These are phyloP conservation scores for Crambe crambe DNA, from an alignment of 37 sponge, comb jelly and placozoan species.

Conservation along the genomic window DNA sequence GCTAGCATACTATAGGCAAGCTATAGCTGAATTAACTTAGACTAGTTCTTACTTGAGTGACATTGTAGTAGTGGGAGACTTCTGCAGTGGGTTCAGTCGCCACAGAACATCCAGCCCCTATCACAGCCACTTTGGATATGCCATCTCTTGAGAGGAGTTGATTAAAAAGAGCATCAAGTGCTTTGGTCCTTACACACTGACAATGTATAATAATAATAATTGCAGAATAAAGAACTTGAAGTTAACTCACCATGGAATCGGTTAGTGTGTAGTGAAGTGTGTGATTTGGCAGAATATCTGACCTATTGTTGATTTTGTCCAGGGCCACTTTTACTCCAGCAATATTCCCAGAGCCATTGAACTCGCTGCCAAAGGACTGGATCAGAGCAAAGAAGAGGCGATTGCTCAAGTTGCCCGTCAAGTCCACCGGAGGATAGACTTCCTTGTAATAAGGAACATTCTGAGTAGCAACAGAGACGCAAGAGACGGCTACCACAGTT, in stretches of 20 bases:
- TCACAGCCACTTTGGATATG: not conserved
- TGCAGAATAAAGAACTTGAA: not conserved
- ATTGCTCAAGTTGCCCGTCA: not conserved
- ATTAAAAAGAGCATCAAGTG: slow-evolving; percentile 17
- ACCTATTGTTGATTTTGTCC: slow-evolving; percentile 24
- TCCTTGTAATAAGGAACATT: not conserved
- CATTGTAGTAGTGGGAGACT: slow-evolving; percentile 20
- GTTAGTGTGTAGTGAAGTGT: slow-evolving; percentile 26
- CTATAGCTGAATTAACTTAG: not conserved
- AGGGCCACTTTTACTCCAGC: slow-evolving; percentile 29
- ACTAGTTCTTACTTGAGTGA: slow-evolving; percentile 3
- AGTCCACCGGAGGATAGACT: not conserved
- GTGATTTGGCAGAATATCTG: slow-evolving; percentile 10
- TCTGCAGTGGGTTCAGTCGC: slow-evolving; percentile 34
- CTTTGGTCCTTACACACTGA: slow-evolving; percentile 10
- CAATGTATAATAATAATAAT: not conserved
- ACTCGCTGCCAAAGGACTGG: slow-evolving; percentile 20
- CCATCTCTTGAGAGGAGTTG: slow-evolving; percentile 7
- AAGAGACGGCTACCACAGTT: no score
- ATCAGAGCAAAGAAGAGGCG: slow-evolving; percentile 13
- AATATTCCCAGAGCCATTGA: slow-evolving; percentile 22
- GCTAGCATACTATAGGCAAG: not conserved
- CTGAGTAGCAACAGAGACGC: no score
- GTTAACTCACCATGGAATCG: slow-evolving; percentile 24
- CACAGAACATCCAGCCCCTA: slow-evolving; percentile 22